Base-by-base conservation (phyloP, 2,888 invertebrate genomes). In the Hyles lineata region DNA sequence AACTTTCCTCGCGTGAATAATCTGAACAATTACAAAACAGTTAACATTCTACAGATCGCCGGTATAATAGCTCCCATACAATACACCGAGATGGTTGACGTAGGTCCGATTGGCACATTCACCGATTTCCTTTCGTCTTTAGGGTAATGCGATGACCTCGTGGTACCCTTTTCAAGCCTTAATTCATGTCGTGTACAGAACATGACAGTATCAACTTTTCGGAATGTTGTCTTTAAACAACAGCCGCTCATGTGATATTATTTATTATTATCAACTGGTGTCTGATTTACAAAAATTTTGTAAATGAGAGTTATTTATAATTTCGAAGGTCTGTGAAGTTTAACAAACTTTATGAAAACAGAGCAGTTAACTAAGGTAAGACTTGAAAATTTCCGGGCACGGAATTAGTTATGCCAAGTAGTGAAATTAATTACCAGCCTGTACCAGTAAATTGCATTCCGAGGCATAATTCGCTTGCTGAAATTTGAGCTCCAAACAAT, bases 1-100 rank as follows among this genome's bases (percentile, higher is more conserved):
- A 29, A 60, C 15, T 61, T 61, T 61, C 61, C 29, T 61, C 61
- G 61, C 29, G 61, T 61, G 61, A 61, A 25, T 11, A 55, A 55
- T 55, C 61, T 17, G 7, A 61, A 61, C 61, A 61, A 61, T 61
- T 29, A 29, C 25, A 15, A n/a, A 62, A 29, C 62, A 62, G 62
- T 62, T 62, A 62, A 62, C 62, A 62, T 62, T 62, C 62, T 32
- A 35, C 35, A 19, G 32, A 19, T n/a, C 5, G 17, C 8, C n/a
- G 17, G 7, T 32, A 62, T 61, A 25, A 29, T n/a, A 32, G 32
- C n/a, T 62, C 8, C 61, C 5, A 29, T 61, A 15, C 23, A 61
- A 61, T 29, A 61, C 29, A 5, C 19, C 19, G 19, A 19, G 11
- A 43, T 11, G 19, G 19, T 25, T 61, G 61, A 29, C 62, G 62